Base-by-base conservation (phyloP, 2,888 invertebrate species). In the Masnerella sp. region DNA sequence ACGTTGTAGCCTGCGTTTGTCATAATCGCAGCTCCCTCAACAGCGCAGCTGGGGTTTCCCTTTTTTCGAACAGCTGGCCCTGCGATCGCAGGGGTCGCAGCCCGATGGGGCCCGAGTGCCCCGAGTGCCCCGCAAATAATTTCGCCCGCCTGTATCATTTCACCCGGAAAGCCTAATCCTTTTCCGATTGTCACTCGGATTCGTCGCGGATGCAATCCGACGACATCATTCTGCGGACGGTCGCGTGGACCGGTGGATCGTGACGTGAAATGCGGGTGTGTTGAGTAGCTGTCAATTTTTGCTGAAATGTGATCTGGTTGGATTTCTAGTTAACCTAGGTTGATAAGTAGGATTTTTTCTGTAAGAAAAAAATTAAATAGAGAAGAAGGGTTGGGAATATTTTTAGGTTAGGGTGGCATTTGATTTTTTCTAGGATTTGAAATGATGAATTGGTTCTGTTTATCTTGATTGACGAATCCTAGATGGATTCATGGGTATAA, bases 151-250 rank as follows among this genome's bases (percentile, higher is more conserved):
- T 51, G 74, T 76, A 78, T 73, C 75, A 73, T 75, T 69, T 79
- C 76, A 64, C 69, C 76, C 71, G 75, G 70, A 75, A 74, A 76
- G 76, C 75, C 65, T 83, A 84, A 86, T 84, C 85, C 85, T 85
- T 84, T 81, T 81, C 78, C 82, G 79, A 83, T 83, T 80, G 80
- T 79, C 81, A 78, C 81, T 81, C 77, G 76, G 78, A 83, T 85
- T 84, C 81, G 83, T 79, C 78, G 74, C 76, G 81, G 72, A 32
- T 72, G 62, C 59, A 61, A 76, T 69, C 56, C 62, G 61, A 62
- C 61, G 49, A 70, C 54, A 62, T 62, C 34, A 34, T 54, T 34
- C 36, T n/a, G n/a, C n/a, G n/a, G n/a, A n/a, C n/a, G n/a, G n/a
- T n/a, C n/a, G n/a, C n/a, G n/a, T n/a, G n/a, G n/a, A n/a, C n/a